Evolutionary conservation across 2,113 vertebrate species (phyloP), one percentile per base, ranked within the genome.

Genomic region (Cervus canadensis): DNA sequence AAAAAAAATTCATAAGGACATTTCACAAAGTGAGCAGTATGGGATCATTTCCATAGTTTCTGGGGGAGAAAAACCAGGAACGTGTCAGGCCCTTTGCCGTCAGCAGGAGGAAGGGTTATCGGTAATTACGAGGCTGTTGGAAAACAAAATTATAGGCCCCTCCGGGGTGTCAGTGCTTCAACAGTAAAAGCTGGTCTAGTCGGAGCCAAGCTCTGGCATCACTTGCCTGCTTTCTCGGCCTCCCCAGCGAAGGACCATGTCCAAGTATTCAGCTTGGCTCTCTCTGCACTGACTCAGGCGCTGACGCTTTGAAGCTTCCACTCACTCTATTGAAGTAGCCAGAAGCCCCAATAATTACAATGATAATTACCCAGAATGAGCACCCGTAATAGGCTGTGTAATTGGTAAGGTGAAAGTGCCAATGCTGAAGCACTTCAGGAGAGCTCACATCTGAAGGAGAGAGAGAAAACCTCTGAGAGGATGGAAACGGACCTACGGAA

Each of bases 111-210:
- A 74, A 94, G 11, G 59, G 28, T 26, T 94, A 62, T 94, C 74
- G 57, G 43, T 86, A 83, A 87, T 85, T 91, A 89, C 4, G 40
- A 96, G 91, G 48, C 81, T 89, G 85, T 64, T 33, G 33, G 48
- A 93, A 89, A 87, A 87, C 79, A 92, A 59, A 84, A 93, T 84
- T n/a, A n/a, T 12, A 76, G 60, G 79, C 23, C 57, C 26, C 62
- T 64, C 17, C 28, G 7, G 64, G 48, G 23, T 71, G 94, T 84
- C 74, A 59, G 30, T 30, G 50, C 92, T 82, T 95, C 23, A 50
- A 48, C 33, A 74, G 60, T 84, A 36, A 79, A 89, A 59, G 83
- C 48, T 13, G 10, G n/a, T 79, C 36, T 93, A 40, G 36, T 43
- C 7, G 6, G 64, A 78, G 59, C 71, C 78, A 74, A 52, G 28